Base-by-base conservation (phyloP, 2,888 invertebrate genomes). In the Xestobium rufovillosum region DNA sequence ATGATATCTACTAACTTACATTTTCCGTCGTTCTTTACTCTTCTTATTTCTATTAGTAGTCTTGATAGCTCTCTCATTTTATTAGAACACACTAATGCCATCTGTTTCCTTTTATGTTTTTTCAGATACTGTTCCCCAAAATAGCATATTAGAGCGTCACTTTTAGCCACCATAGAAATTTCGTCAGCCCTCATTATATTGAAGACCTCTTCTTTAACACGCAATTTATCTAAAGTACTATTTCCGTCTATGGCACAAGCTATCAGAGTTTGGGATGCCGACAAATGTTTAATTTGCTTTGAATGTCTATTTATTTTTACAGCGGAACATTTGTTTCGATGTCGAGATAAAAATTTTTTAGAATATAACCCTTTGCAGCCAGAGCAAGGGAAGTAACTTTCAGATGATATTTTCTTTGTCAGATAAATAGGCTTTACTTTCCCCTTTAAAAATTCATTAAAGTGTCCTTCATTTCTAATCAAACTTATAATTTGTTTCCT, bases 391-490 rank as follows among this genome's bases (percentile, higher is more conserved):
- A n/a, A n/a, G n/a, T n/a, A n/a, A n/a, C n/a, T n/a, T n/a, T n/a
- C n/a, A n/a, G n/a, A n/a, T n/a, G n/a, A n/a, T n/a, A n/a, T n/a
- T n/a, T n/a, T n/a, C n/a, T n/a, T n/a, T n/a, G n/a, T n/a, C n/a
- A n/a, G n/a, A 27, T 10, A 27, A 37, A 40, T 43, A 4, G 43
- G 38, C 12, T 16, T 9, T 14, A 43, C 17, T 32, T 33, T 41
- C 4, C 45, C 43, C 30, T 29, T 45, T 36, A 45, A 27, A 35
- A 31, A 45, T 33, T 39, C 33, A 26, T 31, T 23, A 23, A 45
- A 45, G 27, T 36, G 13, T 12, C 36, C 30, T 19, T 29, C 26
- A 43, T 39, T 41, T 31, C 45, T 29, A 9, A 45, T 12, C 17
- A 43, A 26, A 32, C 31, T 25, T 27, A 41, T 41, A 25, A 34